Base-by-base conservation (phyloP, 2,113 vertebrate genomes). In the Sinocyclocheilus grahami region DNA sequence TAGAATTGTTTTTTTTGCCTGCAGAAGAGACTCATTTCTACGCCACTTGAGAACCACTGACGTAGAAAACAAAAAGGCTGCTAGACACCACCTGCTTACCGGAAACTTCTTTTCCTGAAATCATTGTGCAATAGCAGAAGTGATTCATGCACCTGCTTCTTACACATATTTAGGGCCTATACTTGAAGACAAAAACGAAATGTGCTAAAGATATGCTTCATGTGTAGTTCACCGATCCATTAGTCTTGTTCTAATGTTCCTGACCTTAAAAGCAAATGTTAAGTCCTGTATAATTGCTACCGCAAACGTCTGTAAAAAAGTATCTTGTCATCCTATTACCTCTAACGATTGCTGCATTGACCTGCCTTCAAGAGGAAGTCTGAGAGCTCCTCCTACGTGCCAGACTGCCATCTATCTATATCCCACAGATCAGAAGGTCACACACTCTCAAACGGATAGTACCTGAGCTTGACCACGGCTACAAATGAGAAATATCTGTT, bases 251-350 rank as follows among this genome's bases (percentile, higher is more conserved):
- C 33, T 16, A 74, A 86, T 75, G 77, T n/a, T n/a, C 9, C 67
- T 74, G 75, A 83, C 77, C 87, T 79, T 88, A 79, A 88, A 88
- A 88, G 80, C 85, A 88, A 80, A 88, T 83, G 85, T 67, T 78
- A 86, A 74, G 55, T 87, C 86, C 69, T 65, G 83, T 83, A 67
- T 85, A 83, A 89, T 78, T 87, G 48, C 69, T 77, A 67, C 53
- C 46, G 67, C 71, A 87, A 85, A 87, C 22, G 78, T 30, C 88
- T 81, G 75, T 78, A 79, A 79, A 83, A 86, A 83, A 85, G 58
- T 78, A 74, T 85, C 78, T 82, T 85, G 72, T 87, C 78, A 53
- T 79, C 83, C 82, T 75, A 85, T 87, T 89, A 87, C 13, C 20
- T 58, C 63, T 89, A 85, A 87, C 74, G 85, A 79, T 53, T 81